phyloP scores from a whole-genome alignment of 2,113 vertebrate genomes.

The Chaetura pelagica region DNA sequence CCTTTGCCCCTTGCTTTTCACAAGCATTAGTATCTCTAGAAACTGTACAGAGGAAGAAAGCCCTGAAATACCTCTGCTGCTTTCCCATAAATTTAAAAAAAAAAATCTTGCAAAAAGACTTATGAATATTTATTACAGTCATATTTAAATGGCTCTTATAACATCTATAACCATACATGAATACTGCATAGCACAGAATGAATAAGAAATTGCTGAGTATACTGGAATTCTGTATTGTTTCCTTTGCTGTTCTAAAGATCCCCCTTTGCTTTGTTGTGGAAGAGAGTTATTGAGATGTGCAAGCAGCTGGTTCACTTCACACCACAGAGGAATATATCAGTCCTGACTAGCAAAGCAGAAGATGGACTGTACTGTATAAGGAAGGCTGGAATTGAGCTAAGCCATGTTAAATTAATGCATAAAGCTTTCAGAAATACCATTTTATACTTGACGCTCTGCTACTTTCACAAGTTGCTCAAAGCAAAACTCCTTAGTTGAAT shows the following conservation, averaged over 20 bases:
- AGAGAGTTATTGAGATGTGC: not conserved
- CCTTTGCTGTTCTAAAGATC: not conserved
- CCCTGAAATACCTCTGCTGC: not conserved
- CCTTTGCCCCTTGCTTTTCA: not conserved
- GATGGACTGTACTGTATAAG: not conserved
- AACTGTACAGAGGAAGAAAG: not conserved
- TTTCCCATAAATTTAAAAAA: not conserved
- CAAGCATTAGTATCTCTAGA: not conserved
- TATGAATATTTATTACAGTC: not conserved
- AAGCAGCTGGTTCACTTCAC: constrained; percentile 1
- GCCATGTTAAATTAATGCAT: constrained; percentile 55
- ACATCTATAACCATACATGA: not conserved
- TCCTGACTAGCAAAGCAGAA: constrained; percentile 1
- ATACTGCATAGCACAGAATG: not conserved
- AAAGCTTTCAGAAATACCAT: constrained; percentile 58
- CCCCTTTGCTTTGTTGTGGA: not conserved
- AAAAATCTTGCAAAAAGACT: not conserved
- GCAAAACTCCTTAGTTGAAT: constrained; percentile 59
- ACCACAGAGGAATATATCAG: constrained; percentile 18
- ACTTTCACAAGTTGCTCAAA: constrained; percentile 40
- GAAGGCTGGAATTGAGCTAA: constrained; percentile 8
- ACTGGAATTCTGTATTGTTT: not conserved
- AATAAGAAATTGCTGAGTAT: constrained; percentile 8
- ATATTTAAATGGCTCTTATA: not conserved
- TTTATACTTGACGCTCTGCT: constrained; percentile 26